Evolutionary conservation across 2,113 vertebrate genomes (phyloP).

Genomic region (Mandrillus leucophaeus): DNA sequence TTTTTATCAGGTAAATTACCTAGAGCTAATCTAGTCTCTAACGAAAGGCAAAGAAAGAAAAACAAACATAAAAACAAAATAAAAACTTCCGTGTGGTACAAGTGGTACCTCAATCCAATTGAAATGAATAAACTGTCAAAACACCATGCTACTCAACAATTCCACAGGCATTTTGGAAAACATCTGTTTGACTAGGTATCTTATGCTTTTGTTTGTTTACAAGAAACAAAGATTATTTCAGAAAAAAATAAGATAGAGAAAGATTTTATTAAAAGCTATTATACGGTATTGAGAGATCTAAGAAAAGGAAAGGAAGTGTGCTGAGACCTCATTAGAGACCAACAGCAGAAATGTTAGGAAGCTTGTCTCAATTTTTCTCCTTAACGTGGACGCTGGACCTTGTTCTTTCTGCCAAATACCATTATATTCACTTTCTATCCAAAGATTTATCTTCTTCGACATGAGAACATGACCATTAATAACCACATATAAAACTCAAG

Average conservation of each 20-base stretch:
- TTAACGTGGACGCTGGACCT: neutral
- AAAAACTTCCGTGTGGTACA: neutral
- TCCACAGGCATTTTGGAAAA: neutral
- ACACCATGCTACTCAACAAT: neutral
- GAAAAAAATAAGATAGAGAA: too few species aligned
- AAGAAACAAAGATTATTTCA: neutral
- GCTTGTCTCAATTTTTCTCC: neutral
- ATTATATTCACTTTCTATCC: neutral
- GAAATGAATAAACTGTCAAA: neutral
- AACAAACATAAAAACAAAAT: neutral
- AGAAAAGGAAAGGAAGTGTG: neutral
- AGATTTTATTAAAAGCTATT: neutral
- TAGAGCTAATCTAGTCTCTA: neutral
- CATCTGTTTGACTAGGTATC: neutral
- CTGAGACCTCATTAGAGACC: neutral
- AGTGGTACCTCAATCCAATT: neutral
- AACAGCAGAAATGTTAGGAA: neutral
- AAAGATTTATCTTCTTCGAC: neutral
- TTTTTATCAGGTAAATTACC: neutral
- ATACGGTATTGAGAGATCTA: neutral
- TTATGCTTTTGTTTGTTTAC: neutral
- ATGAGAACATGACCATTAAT: neutral
- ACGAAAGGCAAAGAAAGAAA: neutral
- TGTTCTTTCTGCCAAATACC: neutral
- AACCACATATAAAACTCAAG: neutral